These are phyloP conservation scores for Helicolenus hilgendorfi DNA, from an alignment of 2,797 vertebrate species.

Conservation along the genomic window DNA sequence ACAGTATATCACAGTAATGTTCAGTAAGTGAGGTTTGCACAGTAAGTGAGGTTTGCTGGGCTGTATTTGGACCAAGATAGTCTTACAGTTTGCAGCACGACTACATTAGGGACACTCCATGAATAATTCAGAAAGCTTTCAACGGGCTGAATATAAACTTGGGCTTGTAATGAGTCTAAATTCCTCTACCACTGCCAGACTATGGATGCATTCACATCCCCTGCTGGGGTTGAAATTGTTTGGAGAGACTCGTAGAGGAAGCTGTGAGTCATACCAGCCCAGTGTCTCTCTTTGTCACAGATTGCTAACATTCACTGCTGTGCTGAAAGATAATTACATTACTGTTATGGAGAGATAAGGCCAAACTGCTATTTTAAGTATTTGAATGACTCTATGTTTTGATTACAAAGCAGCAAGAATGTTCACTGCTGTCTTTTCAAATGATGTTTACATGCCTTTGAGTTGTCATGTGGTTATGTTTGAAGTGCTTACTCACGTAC, in stretches of 20 bases:
- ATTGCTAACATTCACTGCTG: constrained; percentile 83
- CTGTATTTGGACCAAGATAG: constrained; percentile 69
- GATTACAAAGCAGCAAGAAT: constrained; percentile 64
- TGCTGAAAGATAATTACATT: constrained; percentile 79
- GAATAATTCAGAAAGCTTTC: constrained; percentile 86
- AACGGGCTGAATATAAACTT: constrained; percentile 77
- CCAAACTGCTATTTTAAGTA: constrained; percentile 75
- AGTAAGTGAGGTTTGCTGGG: constrained; percentile 56
- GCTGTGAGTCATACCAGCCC: constrained; percentile 80
- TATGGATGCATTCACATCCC: constrained; percentile 76
- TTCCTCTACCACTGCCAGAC: constrained; percentile 78
- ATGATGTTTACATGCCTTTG: constrained; percentile 54
- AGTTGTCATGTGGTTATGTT: constrained; percentile 33
- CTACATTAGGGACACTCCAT: constrained; percentile 80
- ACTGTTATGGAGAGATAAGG: constrained; percentile 75
- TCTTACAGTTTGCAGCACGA: constrained; percentile 76
- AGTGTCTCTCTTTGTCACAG: constrained; percentile 80
- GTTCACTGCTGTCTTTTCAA: constrained; percentile 57
- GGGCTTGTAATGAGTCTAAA: constrained; percentile 82
- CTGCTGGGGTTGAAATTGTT: constrained; percentile 82
- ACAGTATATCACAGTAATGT: constrained; percentile 57
- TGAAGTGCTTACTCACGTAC: constrained; percentile 12
- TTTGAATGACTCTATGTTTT: constrained; percentile 66
- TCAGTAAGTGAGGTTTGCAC: constrained; percentile 59
- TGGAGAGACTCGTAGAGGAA: constrained; percentile 79